Evolutionary conservation across 2,113 vertebrate species (phyloP).

Genomic region (Prochilodus magdalenae): DNA sequence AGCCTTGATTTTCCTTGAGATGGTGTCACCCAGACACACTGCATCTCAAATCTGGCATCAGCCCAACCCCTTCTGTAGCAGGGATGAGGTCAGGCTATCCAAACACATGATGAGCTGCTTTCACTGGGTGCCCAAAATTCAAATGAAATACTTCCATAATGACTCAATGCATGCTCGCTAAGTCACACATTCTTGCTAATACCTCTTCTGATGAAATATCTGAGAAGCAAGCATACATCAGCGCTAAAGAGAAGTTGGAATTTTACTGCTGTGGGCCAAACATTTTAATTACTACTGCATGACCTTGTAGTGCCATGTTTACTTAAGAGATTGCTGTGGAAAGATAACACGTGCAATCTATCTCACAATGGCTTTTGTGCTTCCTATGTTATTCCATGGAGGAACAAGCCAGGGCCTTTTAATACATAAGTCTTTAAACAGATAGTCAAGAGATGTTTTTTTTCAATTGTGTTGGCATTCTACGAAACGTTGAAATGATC

Average conservation of each 20-base stretch:
- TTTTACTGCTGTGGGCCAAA: not conserved
- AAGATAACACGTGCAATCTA: not conserved
- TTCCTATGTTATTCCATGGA: not conserved
- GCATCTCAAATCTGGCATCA: not conserved
- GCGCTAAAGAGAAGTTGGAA: not conserved
- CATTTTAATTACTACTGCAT: conserved; percentile 8
- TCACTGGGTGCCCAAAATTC: not conserved
- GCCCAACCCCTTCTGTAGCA: not conserved
- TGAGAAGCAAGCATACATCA: not conserved
- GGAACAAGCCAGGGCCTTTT: not conserved
- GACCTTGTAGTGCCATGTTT: not conserved
- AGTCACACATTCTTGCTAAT: not conserved
- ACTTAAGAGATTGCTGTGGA: not conserved
- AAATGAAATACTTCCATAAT: conserved; percentile 5
- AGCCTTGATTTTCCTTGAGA: not conserved
- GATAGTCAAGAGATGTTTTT: not conserved
- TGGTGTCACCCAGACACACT: not conserved
- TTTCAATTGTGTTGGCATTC: too few relatives aligned
- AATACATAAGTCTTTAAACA: too few relatives aligned
- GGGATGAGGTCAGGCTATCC: not conserved
- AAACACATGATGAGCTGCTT: conserved; percentile 17
- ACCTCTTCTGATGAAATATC: not conserved
- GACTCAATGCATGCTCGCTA: not conserved
- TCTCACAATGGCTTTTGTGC: not conserved
- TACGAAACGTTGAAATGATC: too few relatives aligned